A percentile compares a stretch with the other conserved stretches of the same genome.
Conservation (phyloP, 2,113 vertebrate species). For the Charina bottae region DNA sequence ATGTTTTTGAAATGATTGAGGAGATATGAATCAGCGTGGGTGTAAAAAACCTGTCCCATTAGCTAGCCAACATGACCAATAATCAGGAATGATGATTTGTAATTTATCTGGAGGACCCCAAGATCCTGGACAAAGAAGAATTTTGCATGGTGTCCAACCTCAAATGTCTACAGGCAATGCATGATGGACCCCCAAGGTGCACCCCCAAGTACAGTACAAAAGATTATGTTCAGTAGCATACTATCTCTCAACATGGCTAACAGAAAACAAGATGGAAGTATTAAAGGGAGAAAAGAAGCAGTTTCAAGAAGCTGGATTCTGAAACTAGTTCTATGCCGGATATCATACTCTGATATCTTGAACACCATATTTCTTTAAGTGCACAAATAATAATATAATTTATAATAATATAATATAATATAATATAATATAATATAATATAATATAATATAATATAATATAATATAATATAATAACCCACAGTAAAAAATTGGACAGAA, state of each 20-base stretch:
- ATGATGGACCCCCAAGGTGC: neutral
- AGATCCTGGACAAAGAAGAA: neutral
- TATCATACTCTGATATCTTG: neutral
- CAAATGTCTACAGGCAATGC: neutral
- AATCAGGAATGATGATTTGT: neutral
- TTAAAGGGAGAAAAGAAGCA: neutral
- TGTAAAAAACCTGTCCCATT: neutral
- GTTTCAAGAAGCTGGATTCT: neutral
- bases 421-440: neutral
- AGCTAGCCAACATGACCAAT: neutral
- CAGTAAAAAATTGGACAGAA: neutral
- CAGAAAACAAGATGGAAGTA: neutral
- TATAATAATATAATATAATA: neutral
- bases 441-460: neutral
- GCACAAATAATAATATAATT: neutral
- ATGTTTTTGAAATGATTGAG: neutral
- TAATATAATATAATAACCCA: neutral
- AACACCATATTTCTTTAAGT: neutral
- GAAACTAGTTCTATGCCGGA: neutral
- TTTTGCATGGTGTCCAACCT: neutral
- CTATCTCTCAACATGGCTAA: neutral
- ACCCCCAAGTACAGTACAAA: neutral
- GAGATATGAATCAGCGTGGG: neutral
- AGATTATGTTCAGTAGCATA: neutral
- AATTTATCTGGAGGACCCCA: neutral